Evolutionary conservation across 2,113 vertebrate species (phyloP).

Genomic region (Pithys albifrons): DNA sequence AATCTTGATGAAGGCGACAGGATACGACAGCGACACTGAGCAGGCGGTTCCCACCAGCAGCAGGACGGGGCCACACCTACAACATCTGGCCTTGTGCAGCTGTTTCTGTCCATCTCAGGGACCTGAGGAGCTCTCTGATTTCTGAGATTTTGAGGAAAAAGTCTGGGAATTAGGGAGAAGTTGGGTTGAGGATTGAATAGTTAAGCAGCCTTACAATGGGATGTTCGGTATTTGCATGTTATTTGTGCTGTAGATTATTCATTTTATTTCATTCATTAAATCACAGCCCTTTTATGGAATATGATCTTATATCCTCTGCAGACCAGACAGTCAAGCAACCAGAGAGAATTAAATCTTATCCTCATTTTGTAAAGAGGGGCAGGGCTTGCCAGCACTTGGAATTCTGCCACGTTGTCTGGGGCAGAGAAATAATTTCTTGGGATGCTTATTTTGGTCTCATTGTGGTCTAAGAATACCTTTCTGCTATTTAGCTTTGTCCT

Average conservation of each 20-base stretch:
- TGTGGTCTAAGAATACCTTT: conserved; percentile 27
- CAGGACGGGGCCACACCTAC: background rate
- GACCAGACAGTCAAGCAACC: background rate
- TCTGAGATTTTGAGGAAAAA: background rate
- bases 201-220: background rate
- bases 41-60: background rate
- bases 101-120: background rate
- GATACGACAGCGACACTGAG: background rate
- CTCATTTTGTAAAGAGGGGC: background rate
- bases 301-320: background rate
- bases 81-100: background rate
- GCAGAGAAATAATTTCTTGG: background rate
- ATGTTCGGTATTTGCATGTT: background rate
- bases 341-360: background rate
- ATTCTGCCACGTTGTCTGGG: background rate
- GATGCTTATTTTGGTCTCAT: conserved; percentile 6
- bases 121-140: background rate
- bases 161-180: background rate
- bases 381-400: background rate
- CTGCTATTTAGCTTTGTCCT: conserved; percentile 24
- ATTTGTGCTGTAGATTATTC: background rate
- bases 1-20: background rate
- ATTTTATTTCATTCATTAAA: background rate
- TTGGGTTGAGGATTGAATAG: background rate
- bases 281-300: background rate